Conservation (phyloP, 2,113 vertebrate species). For the Crotophaga sulcirostris region DNA sequence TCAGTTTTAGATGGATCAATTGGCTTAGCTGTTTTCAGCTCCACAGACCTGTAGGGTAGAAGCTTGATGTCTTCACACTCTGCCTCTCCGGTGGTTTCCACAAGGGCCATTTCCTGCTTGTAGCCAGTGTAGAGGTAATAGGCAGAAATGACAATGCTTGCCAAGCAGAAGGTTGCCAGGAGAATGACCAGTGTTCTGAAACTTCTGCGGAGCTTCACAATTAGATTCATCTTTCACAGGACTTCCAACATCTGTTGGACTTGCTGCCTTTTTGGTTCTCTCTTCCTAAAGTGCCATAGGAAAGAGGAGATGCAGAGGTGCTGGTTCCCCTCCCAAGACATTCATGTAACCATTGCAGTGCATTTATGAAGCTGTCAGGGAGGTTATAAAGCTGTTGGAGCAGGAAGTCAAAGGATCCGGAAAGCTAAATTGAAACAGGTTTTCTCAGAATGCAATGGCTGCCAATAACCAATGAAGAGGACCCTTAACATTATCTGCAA, state of each 20-base stretch:
- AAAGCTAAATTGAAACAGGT: constrained; percentile 16
- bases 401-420: neutral
- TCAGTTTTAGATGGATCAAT: constrained; percentile 87
- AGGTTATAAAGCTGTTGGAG: constrained; percentile 35
- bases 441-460: constrained; percentile 35
- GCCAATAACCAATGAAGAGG: constrained; percentile 51
- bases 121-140: constrained; percentile 92
- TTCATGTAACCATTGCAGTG: constrained; percentile 99
- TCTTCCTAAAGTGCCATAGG: constrained; percentile 64
- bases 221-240: constrained; percentile 85
- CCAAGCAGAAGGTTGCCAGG: constrained; percentile 89
- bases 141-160: constrained; percentile 90
- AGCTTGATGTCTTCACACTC: constrained; percentile 84
- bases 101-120: constrained; percentile 86
- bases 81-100: constrained; percentile 79
- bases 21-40: constrained; percentile 84
- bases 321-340: constrained; percentile 20
- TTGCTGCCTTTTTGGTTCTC: neutral
- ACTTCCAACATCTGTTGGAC: neutral
- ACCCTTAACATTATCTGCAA: constrained; percentile 74
- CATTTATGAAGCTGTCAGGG: constrained; percentile 54
- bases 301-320: constrained; percentile 27
- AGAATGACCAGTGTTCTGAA: constrained; percentile 88
- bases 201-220: constrained; percentile 88
- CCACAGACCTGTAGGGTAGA: constrained; percentile 81